Conservation (phyloP, 92 coral and sea anemone species). For the Scolanthus callimorphus region DNA sequence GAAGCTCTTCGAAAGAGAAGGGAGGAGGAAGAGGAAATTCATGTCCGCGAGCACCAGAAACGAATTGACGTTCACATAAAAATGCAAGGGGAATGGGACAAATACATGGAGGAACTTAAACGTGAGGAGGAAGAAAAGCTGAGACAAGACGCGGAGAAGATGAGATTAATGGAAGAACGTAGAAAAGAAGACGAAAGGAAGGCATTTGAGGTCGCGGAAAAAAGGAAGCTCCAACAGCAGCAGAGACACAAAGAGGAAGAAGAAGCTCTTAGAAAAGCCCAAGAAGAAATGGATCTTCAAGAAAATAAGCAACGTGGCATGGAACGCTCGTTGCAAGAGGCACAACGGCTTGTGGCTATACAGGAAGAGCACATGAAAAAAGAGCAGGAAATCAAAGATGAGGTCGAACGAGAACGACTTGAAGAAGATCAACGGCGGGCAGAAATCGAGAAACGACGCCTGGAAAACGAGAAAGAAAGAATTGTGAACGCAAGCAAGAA, state of each 20-base stretch:
- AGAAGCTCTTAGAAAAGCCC: conserved; percentile 49
- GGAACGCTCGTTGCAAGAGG: conserved; percentile 44
- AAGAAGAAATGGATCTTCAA: conserved; percentile 36
- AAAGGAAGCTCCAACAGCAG: conserved; percentile 32
- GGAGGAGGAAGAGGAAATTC: conserved; percentile 38
- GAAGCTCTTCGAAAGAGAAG: conserved; percentile 42
- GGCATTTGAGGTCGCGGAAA: conserved; percentile 22
- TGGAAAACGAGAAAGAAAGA: conserved; percentile 20
- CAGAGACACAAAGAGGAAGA: conserved; percentile 57
- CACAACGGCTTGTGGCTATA: conserved; percentile 24
- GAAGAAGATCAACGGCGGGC: conserved; percentile 32
- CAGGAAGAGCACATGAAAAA: conserved; percentile 43
- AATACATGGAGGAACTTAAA: conserved; percentile 20
- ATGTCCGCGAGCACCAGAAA: conserved; percentile 33
- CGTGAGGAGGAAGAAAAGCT: conserved; percentile 12
- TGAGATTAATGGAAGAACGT: conserved; percentile 13
- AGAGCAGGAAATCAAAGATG: conserved; percentile 32
- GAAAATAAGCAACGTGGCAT: conserved; percentile 45
- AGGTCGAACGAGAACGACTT: conserved; percentile 25
- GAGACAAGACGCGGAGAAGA: conserved; percentile 16
- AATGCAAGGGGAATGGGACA: conserved; percentile 49
- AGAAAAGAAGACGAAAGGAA: conserved; percentile 25
- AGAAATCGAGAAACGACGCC: conserved; percentile 21
- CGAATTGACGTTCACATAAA: conserved; percentile 30
- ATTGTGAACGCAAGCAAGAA: conserved; percentile 33